Evolutionary conservation across 2,797 vertebrate genomes (phyloP).

Genomic region (Calcarius lapponicus): DNA sequence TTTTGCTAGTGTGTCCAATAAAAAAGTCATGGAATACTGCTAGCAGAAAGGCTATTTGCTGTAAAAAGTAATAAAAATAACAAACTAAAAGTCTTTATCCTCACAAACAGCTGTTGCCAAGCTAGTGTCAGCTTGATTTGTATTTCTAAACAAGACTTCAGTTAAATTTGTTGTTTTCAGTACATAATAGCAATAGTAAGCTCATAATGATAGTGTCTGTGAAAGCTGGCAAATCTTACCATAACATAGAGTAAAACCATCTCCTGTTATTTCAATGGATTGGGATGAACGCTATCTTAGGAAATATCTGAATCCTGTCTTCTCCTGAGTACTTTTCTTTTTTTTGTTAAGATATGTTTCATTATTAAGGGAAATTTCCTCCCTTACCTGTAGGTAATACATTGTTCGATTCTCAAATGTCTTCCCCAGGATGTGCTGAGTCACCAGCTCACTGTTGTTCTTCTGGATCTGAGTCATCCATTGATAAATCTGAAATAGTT

Average conservation of each 20-base stretch:
- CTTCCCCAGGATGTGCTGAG: slow-evolving; percentile 60
- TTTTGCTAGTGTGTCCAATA: not conserved
- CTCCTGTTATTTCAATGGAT: not conserved
- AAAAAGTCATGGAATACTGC: not conserved
- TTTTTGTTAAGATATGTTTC: not conserved
- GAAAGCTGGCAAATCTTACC: not conserved
- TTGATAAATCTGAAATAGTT: slow-evolving; percentile 70
- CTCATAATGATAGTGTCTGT: not conserved
- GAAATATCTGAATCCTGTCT: not conserved
- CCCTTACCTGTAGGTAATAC: slow-evolving; percentile 71
- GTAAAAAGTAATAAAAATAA: not conserved
- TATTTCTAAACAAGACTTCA: slow-evolving; percentile 6
- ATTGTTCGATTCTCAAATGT: slow-evolving; percentile 58
- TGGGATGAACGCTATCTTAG: not conserved
- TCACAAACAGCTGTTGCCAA: not conserved
- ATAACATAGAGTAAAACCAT: not conserved
- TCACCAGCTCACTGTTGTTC: slow-evolving; percentile 57
- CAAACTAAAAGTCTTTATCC: not conserved
- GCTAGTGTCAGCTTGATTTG: not conserved
- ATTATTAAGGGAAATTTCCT: not conserved
- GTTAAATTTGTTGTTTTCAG: not conserved
- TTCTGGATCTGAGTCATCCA: slow-evolving; percentile 72
- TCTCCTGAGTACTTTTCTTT: not conserved
- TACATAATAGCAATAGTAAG: not conserved
- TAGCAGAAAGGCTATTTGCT: not conserved